These are phyloP conservation scores for Elmis aenea DNA, from an alignment of 2,888 invertebrate genomes.

Conservation along the genomic window DNA sequence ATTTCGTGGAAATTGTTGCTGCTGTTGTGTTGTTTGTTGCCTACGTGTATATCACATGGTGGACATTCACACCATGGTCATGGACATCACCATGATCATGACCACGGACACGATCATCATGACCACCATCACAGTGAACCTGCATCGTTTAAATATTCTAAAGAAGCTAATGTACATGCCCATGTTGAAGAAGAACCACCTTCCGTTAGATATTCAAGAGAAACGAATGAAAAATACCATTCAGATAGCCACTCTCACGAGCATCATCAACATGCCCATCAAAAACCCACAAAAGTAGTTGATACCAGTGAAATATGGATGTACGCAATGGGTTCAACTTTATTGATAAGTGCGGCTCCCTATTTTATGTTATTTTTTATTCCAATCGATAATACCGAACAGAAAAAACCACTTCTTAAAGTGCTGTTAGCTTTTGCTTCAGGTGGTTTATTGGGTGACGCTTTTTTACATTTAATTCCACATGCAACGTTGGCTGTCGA, in stretches of 20 bases:
- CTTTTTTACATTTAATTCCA: conserved; percentile 97
- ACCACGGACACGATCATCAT: conserved; percentile 41
- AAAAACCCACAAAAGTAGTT: conserved; percentile 28
- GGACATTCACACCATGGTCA: too few relatives aligned
- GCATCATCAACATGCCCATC: conserved; percentile 33
- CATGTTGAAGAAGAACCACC: conserved; percentile 54
- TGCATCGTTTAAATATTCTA: conserved; percentile 80
- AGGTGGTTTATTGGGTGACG: conserved; percentile 94
- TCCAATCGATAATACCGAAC: conserved; percentile 80
- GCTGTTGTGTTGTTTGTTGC: too few relatives aligned
- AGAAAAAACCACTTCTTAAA: conserved; percentile 83
- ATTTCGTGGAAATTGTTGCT: too few relatives aligned
- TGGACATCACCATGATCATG: conserved; percentile 37
- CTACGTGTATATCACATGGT: too few relatives aligned
- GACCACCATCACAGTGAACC: conserved; percentile 52
- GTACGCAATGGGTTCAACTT: conserved; percentile 82
- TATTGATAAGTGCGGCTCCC: conserved; percentile 92
- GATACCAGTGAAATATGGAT: conserved; percentile 59
- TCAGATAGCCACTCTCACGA: conserved; percentile 8
- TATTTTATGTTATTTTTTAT: conserved; percentile 90
- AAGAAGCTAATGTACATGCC: conserved; percentile 56
- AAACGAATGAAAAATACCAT: conserved; percentile 51
- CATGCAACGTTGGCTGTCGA: conserved; percentile 73
- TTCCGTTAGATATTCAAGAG: conserved; percentile 76
- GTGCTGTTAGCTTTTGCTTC: conserved; percentile 90